Conservation (phyloP, 1,140 invertebrate genomes). For the Drosophila melanica region DNA sequence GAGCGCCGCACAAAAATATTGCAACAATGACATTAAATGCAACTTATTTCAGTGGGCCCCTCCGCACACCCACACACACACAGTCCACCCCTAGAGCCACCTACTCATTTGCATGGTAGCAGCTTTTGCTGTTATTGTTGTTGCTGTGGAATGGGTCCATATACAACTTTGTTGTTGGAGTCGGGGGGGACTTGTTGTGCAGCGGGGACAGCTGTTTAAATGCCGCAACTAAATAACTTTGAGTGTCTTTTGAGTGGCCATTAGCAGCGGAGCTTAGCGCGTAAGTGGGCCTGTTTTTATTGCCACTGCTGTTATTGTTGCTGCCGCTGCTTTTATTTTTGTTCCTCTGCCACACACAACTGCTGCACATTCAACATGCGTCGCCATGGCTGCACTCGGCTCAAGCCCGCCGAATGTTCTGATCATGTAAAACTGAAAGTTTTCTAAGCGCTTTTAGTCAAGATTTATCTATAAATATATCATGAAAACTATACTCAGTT, state of each 20-base stretch:
- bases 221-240: conserved; percentile 80
- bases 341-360: conserved; percentile 10
- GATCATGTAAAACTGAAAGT: background rate
- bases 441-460: too few species aligned
- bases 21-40: conserved; percentile 82
- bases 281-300: conserved; percentile 65
- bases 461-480: too few species aligned
- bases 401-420: background rate
- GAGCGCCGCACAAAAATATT: conserved; percentile 61
- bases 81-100: conserved; percentile 3
- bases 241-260: conserved; percentile 80
- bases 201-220: conserved; percentile 57
- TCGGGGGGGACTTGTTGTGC: background rate
- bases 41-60: conserved; percentile 66
- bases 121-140: conserved; percentile 20
- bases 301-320: conserved; percentile 41
- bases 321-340: conserved; percentile 15
- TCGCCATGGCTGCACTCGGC: background rate
- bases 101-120: conserved; percentile 65
- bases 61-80: background rate
- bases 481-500: too few species aligned
- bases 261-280: conserved; percentile 67
- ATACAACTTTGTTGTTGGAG: conserved; percentile 57
- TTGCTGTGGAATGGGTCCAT: conserved; percentile 39
- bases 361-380: conserved; percentile 5